A percentile compares a stretch with the other conserved stretches of the same genome.
Conservation (phyloP, 1,140 invertebrate species). For the Patella vulgata region DNA sequence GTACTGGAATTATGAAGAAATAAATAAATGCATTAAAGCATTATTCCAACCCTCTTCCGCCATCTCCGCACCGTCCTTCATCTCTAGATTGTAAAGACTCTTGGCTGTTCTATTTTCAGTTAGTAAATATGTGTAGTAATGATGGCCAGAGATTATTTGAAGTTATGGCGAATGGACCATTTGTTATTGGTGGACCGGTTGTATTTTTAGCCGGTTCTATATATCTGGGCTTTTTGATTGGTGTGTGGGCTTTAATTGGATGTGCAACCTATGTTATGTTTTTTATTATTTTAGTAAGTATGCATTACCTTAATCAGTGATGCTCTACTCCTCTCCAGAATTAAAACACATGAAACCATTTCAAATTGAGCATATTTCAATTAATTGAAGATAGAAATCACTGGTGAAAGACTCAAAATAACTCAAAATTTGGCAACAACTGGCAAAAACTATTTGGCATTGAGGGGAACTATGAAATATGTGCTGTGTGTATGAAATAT, state of each 20-base stretch:
- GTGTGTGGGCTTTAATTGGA: constrained; percentile 73
- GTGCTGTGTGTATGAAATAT: too few species aligned
- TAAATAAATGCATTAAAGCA: constrained; percentile 5
- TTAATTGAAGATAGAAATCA: too few species aligned
- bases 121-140: constrained; percentile 77
- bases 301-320: too few species aligned
- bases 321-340: too few species aligned
- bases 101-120: constrained; percentile 68
- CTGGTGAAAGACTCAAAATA: too few species aligned
- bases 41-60: constrained; percentile 13
- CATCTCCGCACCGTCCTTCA: neutral
- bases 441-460: too few species aligned
- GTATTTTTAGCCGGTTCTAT: constrained; percentile 71
- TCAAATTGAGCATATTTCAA: too few species aligned
- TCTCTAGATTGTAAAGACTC: too few species aligned
- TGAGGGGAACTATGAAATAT: too few species aligned
- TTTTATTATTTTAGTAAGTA: constrained; percentile 75
- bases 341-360: too few species aligned
- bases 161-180: constrained; percentile 72
- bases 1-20: too few species aligned
- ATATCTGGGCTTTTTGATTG: constrained; percentile 75
- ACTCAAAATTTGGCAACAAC: too few species aligned
- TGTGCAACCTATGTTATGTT: constrained; percentile 74
- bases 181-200: constrained; percentile 75
- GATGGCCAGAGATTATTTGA: constrained; percentile 77